Percentiles rank a stretch among this genome's conserved stretches.
These are phyloP conservation scores for Yasuhikotakia modesta DNA, from an alignment of 2,797 vertebrate species.

Conservation along the genomic window DNA sequence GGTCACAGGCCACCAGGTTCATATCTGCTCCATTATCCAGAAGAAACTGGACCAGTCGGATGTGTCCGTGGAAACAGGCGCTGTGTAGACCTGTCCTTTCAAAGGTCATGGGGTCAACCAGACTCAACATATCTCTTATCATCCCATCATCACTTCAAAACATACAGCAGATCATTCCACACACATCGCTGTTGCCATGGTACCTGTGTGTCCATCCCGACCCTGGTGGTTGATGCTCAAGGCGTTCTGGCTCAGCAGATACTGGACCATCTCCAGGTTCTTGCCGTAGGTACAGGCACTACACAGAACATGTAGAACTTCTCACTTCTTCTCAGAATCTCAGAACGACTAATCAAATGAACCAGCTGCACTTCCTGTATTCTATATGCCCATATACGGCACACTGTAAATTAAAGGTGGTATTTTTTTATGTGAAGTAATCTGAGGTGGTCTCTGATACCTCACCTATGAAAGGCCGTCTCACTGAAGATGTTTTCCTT, in stretches of 20 bases:
- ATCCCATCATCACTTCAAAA: not conserved
- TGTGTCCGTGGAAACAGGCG: slow-evolving; percentile 93
- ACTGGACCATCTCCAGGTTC: slow-evolving; percentile 90
- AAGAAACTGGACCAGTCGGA: slow-evolving; percentile 90
- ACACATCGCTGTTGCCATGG: not conserved
- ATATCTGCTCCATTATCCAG: slow-evolving; percentile 95
- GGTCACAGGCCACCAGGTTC: slow-evolving; percentile 94
- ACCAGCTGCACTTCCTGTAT: not conserved
- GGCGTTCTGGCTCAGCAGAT: slow-evolving; percentile 88
- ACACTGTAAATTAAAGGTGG: not conserved
- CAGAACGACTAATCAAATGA: not conserved
- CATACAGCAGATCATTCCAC: not conserved
- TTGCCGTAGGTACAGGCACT: slow-evolving; percentile 95
- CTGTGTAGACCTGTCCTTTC: slow-evolving; percentile 84
- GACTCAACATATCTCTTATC: not conserved
- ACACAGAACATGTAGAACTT: slow-evolving; percentile 29
- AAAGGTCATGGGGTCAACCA: not conserved
- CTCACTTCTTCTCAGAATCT: too few species aligned
- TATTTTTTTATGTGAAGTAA: not conserved
- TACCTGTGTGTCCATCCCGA: slow-evolving; percentile 94
- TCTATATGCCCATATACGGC: not conserved
- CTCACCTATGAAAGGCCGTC: slow-evolving; percentile 92
- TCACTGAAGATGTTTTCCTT: slow-evolving; percentile 99
- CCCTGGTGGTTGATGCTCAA: slow-evolving; percentile 92
- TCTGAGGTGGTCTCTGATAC: not conserved